Conservation (phyloP, 2,797 vertebrate species). For the Enteromius mattozi region DNA sequence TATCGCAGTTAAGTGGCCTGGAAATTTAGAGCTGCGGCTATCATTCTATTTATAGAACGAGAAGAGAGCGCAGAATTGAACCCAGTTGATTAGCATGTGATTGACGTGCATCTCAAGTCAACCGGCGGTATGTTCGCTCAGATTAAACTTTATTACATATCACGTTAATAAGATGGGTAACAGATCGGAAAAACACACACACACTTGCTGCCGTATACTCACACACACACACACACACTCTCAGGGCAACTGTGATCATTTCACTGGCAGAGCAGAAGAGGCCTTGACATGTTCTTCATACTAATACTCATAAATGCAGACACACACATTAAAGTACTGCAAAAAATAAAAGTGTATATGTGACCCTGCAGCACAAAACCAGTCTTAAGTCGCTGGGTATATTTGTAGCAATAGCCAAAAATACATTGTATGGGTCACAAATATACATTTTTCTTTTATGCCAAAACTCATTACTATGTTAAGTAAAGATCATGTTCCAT, state of each 20-base stretch:
- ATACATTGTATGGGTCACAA: too few relatives aligned
- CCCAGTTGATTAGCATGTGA: constrained; percentile 48
- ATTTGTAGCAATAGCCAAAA: too few relatives aligned
- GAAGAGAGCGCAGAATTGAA: constrained; percentile 29
- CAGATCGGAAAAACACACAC: constrained; percentile 32
- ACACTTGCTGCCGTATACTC: not conserved
- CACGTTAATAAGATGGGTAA: constrained; percentile 50
- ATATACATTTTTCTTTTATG: too few relatives aligned
- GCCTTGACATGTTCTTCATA: constrained; percentile 29
- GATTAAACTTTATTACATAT: constrained; percentile 54
- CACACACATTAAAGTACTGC: not conserved
- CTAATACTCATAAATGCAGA: constrained; percentile 21
- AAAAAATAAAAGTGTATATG: not conserved
- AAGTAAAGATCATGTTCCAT: too few relatives aligned
- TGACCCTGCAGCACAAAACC: too few relatives aligned
- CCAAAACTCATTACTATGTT: too few relatives aligned
- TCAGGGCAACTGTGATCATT: constrained; percentile 7
- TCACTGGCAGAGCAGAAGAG: constrained; percentile 30
- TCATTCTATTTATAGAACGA: constrained; percentile 32
- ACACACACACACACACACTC: not conserved
- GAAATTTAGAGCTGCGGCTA: constrained; percentile 34
- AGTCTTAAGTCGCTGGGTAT: too few relatives aligned
- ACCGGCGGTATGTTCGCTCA: constrained; percentile 38
- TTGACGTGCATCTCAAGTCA: constrained; percentile 53
- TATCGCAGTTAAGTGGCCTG: constrained; percentile 45